Evolutionary conservation across 1,140 invertebrate species (phyloP).

Genomic region (Drosophila pandora): DNA sequence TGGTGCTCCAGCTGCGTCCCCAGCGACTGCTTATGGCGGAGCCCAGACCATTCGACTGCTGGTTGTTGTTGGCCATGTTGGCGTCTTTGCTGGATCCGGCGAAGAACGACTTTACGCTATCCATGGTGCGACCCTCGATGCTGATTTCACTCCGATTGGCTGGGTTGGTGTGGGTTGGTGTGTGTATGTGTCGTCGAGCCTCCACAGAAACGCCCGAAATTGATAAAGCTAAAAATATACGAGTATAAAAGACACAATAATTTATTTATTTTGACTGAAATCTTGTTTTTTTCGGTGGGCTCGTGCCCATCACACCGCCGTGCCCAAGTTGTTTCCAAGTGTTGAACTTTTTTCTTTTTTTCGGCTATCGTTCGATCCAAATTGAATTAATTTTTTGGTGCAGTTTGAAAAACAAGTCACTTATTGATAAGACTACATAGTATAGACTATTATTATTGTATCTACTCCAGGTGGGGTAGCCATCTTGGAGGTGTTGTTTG

Average conservation of each 20-base stretch:
- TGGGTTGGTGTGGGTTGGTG: not conserved
- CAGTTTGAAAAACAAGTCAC: constrained; percentile 29
- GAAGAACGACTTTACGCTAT: constrained; percentile 77
- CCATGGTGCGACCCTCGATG: constrained; percentile 60
- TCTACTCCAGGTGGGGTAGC: constrained; percentile 22
- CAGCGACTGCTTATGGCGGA: constrained; percentile 43
- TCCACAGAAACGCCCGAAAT: constrained; percentile 56
- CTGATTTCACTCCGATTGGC: constrained; percentile 23
- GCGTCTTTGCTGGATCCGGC: constrained; percentile 62
- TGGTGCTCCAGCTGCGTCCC: constrained; percentile 57
- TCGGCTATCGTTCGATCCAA: constrained; percentile 29
- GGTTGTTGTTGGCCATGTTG: constrained; percentile 57
- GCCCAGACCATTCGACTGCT: constrained; percentile 42
- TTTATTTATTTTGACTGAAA: constrained; percentile 60
- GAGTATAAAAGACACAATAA: constrained; percentile 30
- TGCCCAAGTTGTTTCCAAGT: constrained; percentile 38
- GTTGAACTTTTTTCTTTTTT: constrained; percentile 14
- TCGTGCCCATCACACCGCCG: constrained; percentile 1
- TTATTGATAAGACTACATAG: constrained; percentile 33
- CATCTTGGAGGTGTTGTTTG: constrained; percentile 36
- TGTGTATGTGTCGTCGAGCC: constrained; percentile 65
- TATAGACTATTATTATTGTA: constrained; percentile 16
- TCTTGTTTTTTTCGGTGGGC: constrained; percentile 51
- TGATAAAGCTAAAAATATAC: constrained; percentile 80
- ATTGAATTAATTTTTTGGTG: constrained; percentile 41